Percentiles rank a stretch among this genome's conserved stretches.
Conservation (phyloP, 2,888 invertebrate species). For the Chaetoderma sp. region DNA sequence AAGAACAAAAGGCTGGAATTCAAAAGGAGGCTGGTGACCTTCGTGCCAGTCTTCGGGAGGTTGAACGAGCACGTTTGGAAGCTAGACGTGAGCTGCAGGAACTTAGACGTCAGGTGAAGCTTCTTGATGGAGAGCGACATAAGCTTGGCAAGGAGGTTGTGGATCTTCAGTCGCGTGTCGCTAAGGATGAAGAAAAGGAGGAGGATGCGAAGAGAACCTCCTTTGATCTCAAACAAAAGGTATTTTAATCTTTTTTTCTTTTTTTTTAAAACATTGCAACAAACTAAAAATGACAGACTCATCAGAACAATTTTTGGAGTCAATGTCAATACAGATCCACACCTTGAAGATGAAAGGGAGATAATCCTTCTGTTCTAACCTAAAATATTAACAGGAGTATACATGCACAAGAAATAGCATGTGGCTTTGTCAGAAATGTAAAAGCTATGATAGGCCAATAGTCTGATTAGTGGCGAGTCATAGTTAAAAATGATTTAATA, state of each 20-base stretch:
- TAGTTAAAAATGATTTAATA: too few relatives aligned
- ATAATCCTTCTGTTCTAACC: too few relatives aligned
- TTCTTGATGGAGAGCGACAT: slow-evolving; percentile 66
- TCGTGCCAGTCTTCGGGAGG: slow-evolving; percentile 78
- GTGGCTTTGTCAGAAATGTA: too few relatives aligned
- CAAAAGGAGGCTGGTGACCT: slow-evolving; percentile 83
- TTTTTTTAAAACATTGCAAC: too few relatives aligned
- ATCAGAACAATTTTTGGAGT: too few relatives aligned
- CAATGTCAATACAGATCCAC: too few relatives aligned
- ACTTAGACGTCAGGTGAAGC: slow-evolving; percentile 67
- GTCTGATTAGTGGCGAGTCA: too few relatives aligned
- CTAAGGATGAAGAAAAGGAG: slow-evolving; percentile 69
- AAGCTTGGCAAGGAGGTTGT: slow-evolving; percentile 68
- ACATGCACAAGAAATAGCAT: too few relatives aligned
- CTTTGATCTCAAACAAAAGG: slow-evolving; percentile 70
- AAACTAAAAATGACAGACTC: too few relatives aligned
- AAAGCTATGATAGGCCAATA: too few relatives aligned
- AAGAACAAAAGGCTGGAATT: slow-evolving; percentile 81
- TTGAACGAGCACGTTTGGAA: slow-evolving; percentile 81
- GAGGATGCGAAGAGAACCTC: slow-evolving; percentile 67
- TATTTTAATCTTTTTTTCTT: slow-evolving; percentile 33
- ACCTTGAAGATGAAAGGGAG: background rate
- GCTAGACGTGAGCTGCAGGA: slow-evolving; percentile 78
- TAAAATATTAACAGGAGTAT: too few relatives aligned
- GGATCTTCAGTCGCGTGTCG: slow-evolving; percentile 67